Conservation (phyloP, 92 coral and sea anemone genomes). For the Anthopleura xanthogrammica region DNA sequence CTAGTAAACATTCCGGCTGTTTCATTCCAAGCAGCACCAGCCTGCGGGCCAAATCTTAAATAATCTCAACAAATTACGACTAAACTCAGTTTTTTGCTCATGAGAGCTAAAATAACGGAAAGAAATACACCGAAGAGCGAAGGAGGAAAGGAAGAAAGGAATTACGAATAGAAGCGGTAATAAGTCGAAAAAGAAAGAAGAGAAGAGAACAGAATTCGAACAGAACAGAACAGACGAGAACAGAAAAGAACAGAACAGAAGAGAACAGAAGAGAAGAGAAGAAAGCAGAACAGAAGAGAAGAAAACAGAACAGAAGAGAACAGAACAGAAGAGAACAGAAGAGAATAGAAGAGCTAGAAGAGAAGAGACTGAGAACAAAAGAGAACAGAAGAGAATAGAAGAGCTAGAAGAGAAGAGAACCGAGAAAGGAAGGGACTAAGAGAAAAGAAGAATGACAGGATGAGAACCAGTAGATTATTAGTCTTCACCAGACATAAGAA, state of each 20-base stretch:
- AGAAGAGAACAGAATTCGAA: background rate
- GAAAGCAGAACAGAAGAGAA: too few relatives aligned
- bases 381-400: too few relatives aligned
- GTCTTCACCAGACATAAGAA: background rate
- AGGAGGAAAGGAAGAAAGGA: background rate
- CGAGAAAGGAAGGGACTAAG: background rate
- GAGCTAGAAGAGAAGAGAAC: background rate
- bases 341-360: too few relatives aligned
- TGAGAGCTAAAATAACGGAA: background rate
- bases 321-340: too few relatives aligned
- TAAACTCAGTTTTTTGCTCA: too few relatives aligned
- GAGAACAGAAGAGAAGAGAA: background rate
- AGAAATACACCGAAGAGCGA: background rate
- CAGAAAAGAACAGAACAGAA: background rate
- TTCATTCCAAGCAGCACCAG: too few relatives aligned
- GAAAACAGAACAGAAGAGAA: too few relatives aligned
- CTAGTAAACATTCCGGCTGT: too few relatives aligned
- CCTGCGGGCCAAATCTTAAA: too few relatives aligned
- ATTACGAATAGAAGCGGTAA: background rate
- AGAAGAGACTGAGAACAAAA: background rate
- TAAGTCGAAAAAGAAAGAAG: background rate
- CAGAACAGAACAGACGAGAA: background rate
- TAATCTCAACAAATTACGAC: too few relatives aligned
- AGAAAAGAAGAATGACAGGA: too few relatives aligned
- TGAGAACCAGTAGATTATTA: too few relatives aligned